Base-by-base conservation (phyloP, 2,113 vertebrate species). In the Ailurus styani region DNA sequence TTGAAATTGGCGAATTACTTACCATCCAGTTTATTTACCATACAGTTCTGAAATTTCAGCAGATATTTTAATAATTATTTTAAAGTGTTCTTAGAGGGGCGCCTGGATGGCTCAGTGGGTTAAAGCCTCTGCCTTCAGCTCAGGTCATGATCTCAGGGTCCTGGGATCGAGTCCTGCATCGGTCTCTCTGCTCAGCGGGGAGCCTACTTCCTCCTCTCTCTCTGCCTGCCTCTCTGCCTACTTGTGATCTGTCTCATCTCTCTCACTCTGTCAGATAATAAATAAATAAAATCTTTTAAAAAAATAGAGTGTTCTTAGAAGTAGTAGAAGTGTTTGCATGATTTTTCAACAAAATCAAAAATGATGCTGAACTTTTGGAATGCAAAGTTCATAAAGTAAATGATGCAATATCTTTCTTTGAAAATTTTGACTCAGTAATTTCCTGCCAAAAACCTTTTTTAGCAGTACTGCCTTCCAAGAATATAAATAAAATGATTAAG, bases 401-500 rank as follows among this genome's bases (percentile, higher is more conserved):
- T 64, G 50, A 85, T 94, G 40, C 18, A 68, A 54, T 42, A 87
- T 52, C 42, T 77, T 93, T 93, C 77, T 88, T 23, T 54, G 47
- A 79, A 91, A 91, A 57, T 57, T 77, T 96, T 94, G 85, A 93
- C 18, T 94, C 40, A 20, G 25, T 81, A 77, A 87, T 95, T 93
- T 96, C 64, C 72, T 93, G 84, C 78, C 82, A 97, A 96, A 97
- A 95, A 37, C 5, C 15, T 52, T 91, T 84, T 91, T 95, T 85
- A 95, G 47, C 42, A 81, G 86, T 37, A 78, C 47, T 70, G 52
- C 50, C 83, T 82, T 97, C 42, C 78, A 75, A 70, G 70, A 94
- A 97, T 88, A 57, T 47, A 52, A 84, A 95, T 96, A 79, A 97
- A 98, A 42, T 75, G 18, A 42, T 70, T 93, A 88, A 90, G 77